Percentiles rank a stretch among this genome's conserved stretches.
Evolutionary conservation across 1,140 invertebrate genomes (phyloP).

Genomic region (Procambarus clarkii): DNA sequence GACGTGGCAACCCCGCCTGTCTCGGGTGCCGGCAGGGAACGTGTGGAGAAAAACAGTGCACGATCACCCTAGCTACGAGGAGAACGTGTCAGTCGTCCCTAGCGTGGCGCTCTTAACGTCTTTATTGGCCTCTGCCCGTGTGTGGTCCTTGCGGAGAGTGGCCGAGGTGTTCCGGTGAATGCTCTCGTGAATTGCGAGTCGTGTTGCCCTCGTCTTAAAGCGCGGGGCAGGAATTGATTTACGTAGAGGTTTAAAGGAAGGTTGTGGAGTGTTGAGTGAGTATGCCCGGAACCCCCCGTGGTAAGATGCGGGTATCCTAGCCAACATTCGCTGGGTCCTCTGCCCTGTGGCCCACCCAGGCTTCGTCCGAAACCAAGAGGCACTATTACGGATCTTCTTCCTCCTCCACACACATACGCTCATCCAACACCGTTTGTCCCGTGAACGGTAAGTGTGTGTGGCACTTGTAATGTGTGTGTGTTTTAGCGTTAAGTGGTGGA

Average conservation of each 20-base stretch:
- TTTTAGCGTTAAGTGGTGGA: neutral
- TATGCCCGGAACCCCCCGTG: constrained; percentile 33
- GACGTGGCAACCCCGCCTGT: constrained; percentile 32
- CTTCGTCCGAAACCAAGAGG: neutral
- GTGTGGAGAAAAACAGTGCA: constrained; percentile 48
- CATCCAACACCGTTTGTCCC: neutral
- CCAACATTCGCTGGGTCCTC: constrained; percentile 20
- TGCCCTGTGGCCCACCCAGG: constrained; percentile 10
- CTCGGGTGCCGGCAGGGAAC: constrained; percentile 32
- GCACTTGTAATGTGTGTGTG: neutral
- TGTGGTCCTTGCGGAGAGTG: constrained; percentile 5
- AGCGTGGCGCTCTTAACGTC: neutral
- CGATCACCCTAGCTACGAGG: constrained; percentile 29
- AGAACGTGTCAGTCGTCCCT: constrained; percentile 7
- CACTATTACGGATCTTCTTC: neutral
- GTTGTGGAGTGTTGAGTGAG: constrained; percentile 25
- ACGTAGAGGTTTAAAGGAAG: neutral
- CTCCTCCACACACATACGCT: neutral
- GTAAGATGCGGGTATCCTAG: constrained; percentile 43
- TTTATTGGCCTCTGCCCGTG: neutral
- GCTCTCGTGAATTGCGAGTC: neutral
- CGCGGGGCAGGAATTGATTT: constrained; percentile 2
- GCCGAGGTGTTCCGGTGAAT: constrained; percentile 4
- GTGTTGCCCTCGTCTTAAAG: neutral
- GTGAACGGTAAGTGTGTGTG: neutral